Evolutionary conservation across 2,797 vertebrate species (phyloP).

Genomic region (Balearica regulorum): DNA sequence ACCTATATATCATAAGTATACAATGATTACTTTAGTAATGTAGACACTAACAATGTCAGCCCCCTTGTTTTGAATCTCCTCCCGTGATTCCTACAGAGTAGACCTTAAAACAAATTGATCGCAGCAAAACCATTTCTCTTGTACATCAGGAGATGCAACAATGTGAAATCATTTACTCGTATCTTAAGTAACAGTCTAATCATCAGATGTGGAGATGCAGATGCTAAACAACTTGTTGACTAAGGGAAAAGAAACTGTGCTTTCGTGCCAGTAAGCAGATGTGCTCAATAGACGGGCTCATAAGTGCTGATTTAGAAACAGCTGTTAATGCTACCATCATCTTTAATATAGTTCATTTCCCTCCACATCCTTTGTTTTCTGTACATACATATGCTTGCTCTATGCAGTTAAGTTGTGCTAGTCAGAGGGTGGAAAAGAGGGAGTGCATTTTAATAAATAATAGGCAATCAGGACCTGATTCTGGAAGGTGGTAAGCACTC

Average conservation of each 20-base stretch:
- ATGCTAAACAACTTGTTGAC: constrained; percentile 76
- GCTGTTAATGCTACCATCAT: constrained; percentile 59
- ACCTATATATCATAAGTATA: background rate
- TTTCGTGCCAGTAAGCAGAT: constrained; percentile 78
- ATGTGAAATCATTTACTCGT: constrained; percentile 60
- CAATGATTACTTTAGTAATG: background rate
- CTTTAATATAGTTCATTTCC: constrained; percentile 35
- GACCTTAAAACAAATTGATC: constrained; percentile 73
- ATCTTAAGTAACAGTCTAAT: constrained; percentile 80
- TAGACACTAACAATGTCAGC: constrained; percentile 25
- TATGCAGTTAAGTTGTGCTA: background rate
- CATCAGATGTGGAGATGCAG: constrained; percentile 82
- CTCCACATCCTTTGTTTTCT: constrained; percentile 39
- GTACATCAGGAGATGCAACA: constrained; percentile 23
- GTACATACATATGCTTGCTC: background rate
- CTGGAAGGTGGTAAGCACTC: background rate
- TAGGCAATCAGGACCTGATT: background rate
- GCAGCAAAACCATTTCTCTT: constrained; percentile 23
- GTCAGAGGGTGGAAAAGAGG: background rate
- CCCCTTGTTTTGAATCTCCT: constrained; percentile 64
- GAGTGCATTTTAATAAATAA: background rate
- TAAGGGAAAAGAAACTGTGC: constrained; percentile 75
- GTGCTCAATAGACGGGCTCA: constrained; percentile 63
- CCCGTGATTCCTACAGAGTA: constrained; percentile 52
- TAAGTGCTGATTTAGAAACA: constrained; percentile 70